Conservation (phyloP, 2,113 vertebrate genomes). For the Vombatus ursinus region DNA sequence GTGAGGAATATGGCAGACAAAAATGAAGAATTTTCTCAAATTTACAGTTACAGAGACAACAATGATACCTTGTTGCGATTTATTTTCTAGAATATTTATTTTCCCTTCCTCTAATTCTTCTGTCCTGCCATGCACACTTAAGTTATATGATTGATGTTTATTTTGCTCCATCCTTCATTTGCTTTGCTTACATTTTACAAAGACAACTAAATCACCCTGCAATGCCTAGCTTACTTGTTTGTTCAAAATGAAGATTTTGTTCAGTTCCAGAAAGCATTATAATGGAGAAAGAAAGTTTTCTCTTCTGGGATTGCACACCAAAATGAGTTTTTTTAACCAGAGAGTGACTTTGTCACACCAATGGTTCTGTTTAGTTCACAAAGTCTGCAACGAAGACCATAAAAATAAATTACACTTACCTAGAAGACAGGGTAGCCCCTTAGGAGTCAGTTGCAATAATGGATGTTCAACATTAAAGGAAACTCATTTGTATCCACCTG, state of each 20-base stretch:
- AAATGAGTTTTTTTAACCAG: background rate
- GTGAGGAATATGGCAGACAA: background rate
- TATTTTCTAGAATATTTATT: constrained; percentile 4
- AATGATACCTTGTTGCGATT: background rate
- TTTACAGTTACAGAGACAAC: background rate
- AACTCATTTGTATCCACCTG: background rate
- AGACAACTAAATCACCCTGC: background rate
- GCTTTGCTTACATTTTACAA: background rate
- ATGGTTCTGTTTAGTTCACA: background rate
- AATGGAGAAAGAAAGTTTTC: constrained; percentile 20
- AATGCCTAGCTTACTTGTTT: background rate
- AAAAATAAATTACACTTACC: constrained; percentile 15
- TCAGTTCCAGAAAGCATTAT: background rate
- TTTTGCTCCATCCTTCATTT: background rate
- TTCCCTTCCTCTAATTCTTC: background rate
- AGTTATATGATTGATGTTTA: background rate
- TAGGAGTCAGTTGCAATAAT: background rate
- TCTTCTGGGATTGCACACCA: background rate
- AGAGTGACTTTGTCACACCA: background rate
- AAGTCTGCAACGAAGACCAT: background rate
- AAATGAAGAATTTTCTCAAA: background rate
- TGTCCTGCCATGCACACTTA: background rate
- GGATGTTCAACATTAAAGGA: background rate
- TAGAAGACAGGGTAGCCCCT: background rate
- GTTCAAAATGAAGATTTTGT: background rate